phyloP scores from a whole-genome alignment of 2,113 vertebrate species.

The Ictalurus furcatus region DNA sequence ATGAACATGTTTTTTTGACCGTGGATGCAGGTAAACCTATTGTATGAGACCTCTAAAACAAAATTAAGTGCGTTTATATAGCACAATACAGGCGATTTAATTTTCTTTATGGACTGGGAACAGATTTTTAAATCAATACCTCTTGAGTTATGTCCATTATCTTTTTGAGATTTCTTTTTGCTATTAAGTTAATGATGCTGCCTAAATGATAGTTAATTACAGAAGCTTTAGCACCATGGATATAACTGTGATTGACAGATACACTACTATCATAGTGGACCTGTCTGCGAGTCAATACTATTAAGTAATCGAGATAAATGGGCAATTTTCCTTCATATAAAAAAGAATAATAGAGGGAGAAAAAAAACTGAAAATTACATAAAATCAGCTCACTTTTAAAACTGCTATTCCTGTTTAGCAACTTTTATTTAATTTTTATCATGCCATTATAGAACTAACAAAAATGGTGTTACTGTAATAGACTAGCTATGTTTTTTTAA shows the following conservation, averaged over 20 bases:
- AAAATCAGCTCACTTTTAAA: conserved; percentile 3
- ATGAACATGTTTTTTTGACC: no score
- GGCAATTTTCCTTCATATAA: neutral
- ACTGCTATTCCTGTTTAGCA: neutral
- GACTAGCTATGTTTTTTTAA: neutral
- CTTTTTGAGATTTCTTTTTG: conserved; percentile 3
- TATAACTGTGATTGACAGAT: conserved; percentile 8
- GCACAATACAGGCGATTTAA: no score
- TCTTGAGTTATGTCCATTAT: neutral
- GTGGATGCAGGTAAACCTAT: no score
- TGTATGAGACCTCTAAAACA: no score
- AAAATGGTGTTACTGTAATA: neutral
- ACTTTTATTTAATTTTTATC: neutral
- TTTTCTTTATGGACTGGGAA: neutral
- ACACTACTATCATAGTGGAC: conserved; percentile 8
- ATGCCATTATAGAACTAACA: neutral
- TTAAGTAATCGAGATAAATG: neutral
- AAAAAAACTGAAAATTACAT: neutral
- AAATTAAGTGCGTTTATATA: no score
- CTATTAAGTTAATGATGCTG: neutral
- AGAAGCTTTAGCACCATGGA: neutral
- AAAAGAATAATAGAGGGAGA: neutral
- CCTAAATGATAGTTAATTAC: neutral
- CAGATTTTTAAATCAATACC: neutral
- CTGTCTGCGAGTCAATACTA: neutral